These are phyloP conservation scores for Gibbula magus DNA, from an alignment of 2,888 invertebrate species.

Conservation along the genomic window DNA sequence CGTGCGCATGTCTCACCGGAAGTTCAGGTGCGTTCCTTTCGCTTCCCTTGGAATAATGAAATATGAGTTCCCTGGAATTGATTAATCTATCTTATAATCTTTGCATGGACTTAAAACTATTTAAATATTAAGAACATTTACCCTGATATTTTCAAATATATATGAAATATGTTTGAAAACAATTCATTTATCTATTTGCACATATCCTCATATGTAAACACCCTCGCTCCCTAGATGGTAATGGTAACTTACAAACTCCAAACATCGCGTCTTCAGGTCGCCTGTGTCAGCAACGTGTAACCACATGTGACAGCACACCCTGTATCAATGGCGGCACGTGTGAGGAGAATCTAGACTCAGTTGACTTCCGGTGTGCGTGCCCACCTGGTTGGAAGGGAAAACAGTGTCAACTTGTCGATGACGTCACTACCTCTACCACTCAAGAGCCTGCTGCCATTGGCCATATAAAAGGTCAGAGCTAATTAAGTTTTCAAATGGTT, in stretches of 20 bases:
- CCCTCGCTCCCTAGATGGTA: background rate
- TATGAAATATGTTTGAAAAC: too few relatives aligned
- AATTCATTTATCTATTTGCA: background rate
- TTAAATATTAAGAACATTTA: too few relatives aligned
- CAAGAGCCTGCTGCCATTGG: background rate
- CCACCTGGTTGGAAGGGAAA: background rate
- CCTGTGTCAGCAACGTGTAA: background rate
- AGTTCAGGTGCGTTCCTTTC: background rate
- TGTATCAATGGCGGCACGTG: conserved; percentile 22
- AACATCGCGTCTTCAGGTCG: background rate
- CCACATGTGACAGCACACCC: conserved; percentile 2
- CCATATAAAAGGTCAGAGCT: background rate
- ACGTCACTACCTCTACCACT: too few relatives aligned
- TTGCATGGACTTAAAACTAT: too few relatives aligned
- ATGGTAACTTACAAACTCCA: background rate
- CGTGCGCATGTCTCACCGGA: conserved; percentile 3
- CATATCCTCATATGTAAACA: background rate
- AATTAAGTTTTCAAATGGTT: too few relatives aligned
- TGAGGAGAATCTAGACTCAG: background rate
- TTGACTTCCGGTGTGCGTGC: conserved; percentile 7
- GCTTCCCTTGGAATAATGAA: too few relatives aligned
- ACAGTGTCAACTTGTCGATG: background rate
- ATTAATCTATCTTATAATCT: too few relatives aligned
- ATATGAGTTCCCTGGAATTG: too few relatives aligned
- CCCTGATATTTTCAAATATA: too few relatives aligned